These are phyloP conservation scores for Nannoperca australis DNA, from an alignment of 2,797 vertebrate genomes.

Conservation along the genomic window DNA sequence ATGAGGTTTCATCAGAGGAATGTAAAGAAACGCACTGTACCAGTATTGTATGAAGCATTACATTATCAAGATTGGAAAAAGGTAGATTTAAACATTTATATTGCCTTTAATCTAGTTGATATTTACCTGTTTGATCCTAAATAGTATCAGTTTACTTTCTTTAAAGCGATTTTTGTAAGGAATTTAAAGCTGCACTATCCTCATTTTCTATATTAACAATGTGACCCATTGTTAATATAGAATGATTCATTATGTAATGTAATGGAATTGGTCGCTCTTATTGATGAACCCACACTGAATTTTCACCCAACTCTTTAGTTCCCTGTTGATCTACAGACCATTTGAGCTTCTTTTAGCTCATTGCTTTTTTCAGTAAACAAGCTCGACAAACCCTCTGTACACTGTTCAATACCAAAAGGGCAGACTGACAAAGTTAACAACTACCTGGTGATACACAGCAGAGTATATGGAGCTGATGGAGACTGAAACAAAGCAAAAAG, in stretches of 20 bases:
- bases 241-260: too few species aligned
- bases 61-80: neutral
- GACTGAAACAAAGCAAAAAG: too few species aligned
- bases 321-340: neutral
- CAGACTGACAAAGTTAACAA: too few species aligned
- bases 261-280: neutral
- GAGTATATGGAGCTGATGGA: neutral
- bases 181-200: neutral
- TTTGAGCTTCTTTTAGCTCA: neutral
- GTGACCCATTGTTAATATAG: too few species aligned
- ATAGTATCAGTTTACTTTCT: neutral
- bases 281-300: neutral
- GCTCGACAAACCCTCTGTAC: too few species aligned
- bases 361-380: neutral
- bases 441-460: too few species aligned
- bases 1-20: constrained; percentile 3
- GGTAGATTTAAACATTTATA: neutral
- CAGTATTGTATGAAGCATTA: neutral
- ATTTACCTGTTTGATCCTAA: neutral
- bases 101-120: too few species aligned
- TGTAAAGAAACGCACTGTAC: neutral
- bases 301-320: neutral
- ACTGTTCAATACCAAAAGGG: too few species aligned
- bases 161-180: neutral
- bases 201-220: neutral